Percentiles rank a stretch among this genome's conserved stretches.
Evolutionary conservation across 2,113 vertebrate species (phyloP).

Genomic region (Budorcas taxicolor): DNA sequence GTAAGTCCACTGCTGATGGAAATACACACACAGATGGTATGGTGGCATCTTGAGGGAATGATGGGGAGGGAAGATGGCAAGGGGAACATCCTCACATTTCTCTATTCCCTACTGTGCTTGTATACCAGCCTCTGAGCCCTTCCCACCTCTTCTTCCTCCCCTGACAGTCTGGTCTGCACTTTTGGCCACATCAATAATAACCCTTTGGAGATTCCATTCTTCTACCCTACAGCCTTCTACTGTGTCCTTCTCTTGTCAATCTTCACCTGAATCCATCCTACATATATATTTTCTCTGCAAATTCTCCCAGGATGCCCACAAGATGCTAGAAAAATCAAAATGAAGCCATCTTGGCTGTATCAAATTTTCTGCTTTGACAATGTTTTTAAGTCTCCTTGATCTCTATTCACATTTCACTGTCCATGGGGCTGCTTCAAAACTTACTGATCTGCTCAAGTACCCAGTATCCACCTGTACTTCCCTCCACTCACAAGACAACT

Average conservation of each 20-base stretch:
- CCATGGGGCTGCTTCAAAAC: background rate
- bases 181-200: background rate
- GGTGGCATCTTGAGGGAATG: background rate
- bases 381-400: background rate
- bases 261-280: background rate
- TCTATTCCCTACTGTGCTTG: background rate
- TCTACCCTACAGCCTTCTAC: background rate
- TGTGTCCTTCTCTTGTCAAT: background rate
- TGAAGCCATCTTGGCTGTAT: accelerated
- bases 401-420: background rate
- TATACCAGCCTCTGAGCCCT: background rate
- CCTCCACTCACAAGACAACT: background rate
- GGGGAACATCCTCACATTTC: background rate
- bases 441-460: background rate
- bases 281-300: background rate
- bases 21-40: background rate
- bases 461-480: background rate
- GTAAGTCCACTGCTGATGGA: too few relatives aligned
- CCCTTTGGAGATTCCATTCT: too few relatives aligned
- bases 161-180: background rate
- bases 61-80: background rate
- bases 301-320: background rate
- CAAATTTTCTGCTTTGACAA: background rate
- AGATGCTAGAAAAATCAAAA: background rate
- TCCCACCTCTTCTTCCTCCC: background rate